phyloP scores from a whole-genome alignment of 92 coral and sea anemone genomes.

The Phenganax subtilis region DNA sequence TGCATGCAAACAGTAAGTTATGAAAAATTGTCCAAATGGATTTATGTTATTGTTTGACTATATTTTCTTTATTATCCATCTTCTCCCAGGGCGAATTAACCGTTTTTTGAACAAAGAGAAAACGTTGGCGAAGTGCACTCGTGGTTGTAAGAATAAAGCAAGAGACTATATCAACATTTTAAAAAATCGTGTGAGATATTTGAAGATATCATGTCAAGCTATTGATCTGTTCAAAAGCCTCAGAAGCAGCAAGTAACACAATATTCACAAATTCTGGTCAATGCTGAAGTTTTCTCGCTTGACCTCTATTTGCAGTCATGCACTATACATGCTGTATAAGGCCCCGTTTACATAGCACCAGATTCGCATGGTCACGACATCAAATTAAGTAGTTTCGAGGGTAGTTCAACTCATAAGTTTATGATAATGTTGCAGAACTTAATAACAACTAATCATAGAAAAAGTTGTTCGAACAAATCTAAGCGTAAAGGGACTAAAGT shows the following conservation, averaged over 20 bases:
- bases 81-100: slow-evolving; percentile 28
- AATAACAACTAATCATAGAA: too few species aligned
- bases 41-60: neutral
- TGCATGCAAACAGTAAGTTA: neutral
- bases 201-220: slow-evolving; percentile 20
- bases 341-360: too few species aligned
- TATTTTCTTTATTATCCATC: neutral
- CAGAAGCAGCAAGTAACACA: neutral
- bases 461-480: too few species aligned
- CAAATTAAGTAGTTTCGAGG: too few species aligned
- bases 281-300: too few species aligned
- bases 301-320: too few species aligned
- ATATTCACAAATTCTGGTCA: too few species aligned
- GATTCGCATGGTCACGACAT: too few species aligned
- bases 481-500: too few species aligned
- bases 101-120: slow-evolving; percentile 27
- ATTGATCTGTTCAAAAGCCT: slow-evolving; percentile 27
- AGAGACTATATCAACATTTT: slow-evolving; percentile 12
- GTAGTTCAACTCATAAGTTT: too few species aligned
- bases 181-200: slow-evolving; percentile 26
- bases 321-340: neutral
- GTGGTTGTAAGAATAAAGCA: slow-evolving; percentile 32
- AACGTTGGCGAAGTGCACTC: slow-evolving; percentile 11
- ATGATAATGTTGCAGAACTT: too few species aligned
- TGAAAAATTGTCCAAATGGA: neutral